A percentile compares a stretch with the other conserved stretches of the same genome.
These are phyloP conservation scores for Notamacropus eugenii DNA, from an alignment of 2,797 vertebrate genomes.

Conservation along the genomic window DNA sequence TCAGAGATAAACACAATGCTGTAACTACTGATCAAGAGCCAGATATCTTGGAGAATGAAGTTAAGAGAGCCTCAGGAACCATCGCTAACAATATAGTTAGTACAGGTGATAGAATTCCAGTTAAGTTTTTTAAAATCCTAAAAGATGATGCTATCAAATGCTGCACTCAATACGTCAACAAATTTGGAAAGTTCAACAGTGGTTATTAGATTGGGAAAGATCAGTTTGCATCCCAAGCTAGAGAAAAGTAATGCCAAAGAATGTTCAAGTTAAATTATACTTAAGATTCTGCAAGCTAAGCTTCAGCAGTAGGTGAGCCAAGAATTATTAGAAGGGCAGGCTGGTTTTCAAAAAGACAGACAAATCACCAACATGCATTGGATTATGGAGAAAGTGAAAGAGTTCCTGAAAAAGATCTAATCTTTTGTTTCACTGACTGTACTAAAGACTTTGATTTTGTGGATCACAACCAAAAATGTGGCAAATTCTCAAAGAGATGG, in stretches of 20 bases:
- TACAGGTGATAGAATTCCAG: neutral
- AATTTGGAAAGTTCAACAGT: neutral
- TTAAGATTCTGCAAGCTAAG: neutral
- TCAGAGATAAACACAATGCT: neutral
- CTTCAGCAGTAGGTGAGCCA: neutral
- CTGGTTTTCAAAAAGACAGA: neutral
- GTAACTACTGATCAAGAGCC: neutral
- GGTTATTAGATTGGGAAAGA: neutral
- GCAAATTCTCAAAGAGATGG: neutral
- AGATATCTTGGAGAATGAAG: neutral
- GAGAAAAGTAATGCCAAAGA: neutral
- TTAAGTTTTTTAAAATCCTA: neutral
- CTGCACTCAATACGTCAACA: neutral
- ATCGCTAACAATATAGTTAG: neutral
- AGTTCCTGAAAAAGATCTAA: neutral
- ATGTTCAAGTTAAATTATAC: neutral
- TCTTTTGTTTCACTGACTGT: neutral
- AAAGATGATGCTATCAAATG: neutral
- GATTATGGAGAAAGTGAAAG: neutral
- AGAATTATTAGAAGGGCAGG: neutral
- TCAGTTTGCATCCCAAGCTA: neutral
- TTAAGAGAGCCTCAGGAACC: neutral
- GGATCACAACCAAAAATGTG: neutral
- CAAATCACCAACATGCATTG: neutral
- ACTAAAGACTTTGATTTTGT: neutral